Percentiles rank a stretch among this genome's conserved stretches.
Evolutionary conservation across 2,113 vertebrate species (phyloP).

Genomic region (Dicrurus megarhynchus): DNA sequence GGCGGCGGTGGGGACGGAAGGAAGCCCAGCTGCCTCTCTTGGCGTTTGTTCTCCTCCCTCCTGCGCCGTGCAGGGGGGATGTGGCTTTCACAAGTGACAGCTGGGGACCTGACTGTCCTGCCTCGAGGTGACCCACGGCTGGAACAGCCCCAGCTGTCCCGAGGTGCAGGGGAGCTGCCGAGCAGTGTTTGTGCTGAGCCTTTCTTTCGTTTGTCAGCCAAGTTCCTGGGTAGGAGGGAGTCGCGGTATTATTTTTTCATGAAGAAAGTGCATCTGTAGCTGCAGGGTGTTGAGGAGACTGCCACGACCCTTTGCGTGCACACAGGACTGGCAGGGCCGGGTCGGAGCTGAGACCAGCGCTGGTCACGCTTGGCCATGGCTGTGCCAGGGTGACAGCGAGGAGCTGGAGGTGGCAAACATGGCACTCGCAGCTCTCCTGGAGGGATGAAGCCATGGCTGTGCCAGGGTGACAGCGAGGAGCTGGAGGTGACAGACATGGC

Average conservation of each 20-base stretch:
- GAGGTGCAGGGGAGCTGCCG: not conserved
- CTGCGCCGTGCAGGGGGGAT: not conserved
- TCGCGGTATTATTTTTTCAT: fast-evolving
- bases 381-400: not conserved
- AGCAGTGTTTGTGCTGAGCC: not conserved
- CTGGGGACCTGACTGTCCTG: slow-evolving; percentile 1
- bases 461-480: not conserved
- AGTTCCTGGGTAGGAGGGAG: not conserved
- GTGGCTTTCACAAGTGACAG: slow-evolving; percentile 1
- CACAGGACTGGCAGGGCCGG: not conserved
- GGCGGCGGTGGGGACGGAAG: not conserved
- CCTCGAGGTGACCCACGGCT: not conserved
- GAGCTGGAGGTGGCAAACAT: not conserved
- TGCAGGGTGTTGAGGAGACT: not conserved
- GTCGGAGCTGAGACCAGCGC: not conserved
- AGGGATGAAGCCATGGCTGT: not conserved
- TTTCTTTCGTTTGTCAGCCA: not conserved
- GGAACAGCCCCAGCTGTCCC: not conserved
- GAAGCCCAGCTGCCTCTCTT: not conserved
- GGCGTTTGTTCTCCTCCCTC: not conserved
- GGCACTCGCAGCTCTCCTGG: fast-evolving
- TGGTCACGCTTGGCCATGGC: fast-evolving
- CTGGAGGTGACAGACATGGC: not conserved
- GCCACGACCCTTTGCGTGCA: not conserved
- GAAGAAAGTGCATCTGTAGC: not conserved